Conservation (phyloP, 2,888 invertebrate species). For the Orchestes rusci region DNA sequence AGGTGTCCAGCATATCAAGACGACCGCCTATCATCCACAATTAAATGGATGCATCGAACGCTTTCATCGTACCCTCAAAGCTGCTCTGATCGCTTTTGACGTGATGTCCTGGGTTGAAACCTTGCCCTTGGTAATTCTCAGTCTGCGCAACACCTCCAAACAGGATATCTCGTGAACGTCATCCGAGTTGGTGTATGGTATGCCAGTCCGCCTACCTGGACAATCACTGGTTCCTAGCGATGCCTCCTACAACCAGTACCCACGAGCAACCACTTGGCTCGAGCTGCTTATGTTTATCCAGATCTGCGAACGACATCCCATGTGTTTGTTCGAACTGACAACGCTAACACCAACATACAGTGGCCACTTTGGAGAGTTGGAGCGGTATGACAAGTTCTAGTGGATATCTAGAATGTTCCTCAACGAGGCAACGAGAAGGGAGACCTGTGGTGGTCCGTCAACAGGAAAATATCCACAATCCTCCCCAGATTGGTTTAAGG, state of each 20-base stretch:
- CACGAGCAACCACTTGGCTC: constrained; percentile 4
- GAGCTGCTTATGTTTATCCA: not conserved
- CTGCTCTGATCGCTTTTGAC: constrained; percentile 2
- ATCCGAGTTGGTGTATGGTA: constrained; percentile 2
- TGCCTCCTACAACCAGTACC: not conserved
- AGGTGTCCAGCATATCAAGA: constrained; percentile 2
- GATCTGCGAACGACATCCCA: constrained; percentile 1
- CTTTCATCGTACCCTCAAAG: too few species aligned
- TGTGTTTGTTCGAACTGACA: too few species aligned
- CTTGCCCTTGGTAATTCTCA: constrained; percentile 2
- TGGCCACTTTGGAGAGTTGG: too few species aligned
- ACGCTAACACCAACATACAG: constrained; percentile 3
- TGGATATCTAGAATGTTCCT: too few species aligned
- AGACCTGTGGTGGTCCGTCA: too few species aligned
- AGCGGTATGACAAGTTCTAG: constrained; percentile 4
- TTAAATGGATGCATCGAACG: too few species aligned
- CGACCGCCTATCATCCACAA: too few species aligned
- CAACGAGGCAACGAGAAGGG: too few species aligned
- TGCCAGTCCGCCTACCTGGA: constrained; percentile 4
- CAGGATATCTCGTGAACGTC: constrained; percentile 1
- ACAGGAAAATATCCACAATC: too few species aligned
- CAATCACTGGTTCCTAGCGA: constrained; percentile 1
- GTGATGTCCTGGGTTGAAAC: constrained; percentile 2
- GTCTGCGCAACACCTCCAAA: constrained; percentile 3
- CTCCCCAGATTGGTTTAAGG: too few species aligned